Evolutionary conservation across 2,113 vertebrate species (phyloP).

Genomic region (Psammodynastes pulverulentus): DNA sequence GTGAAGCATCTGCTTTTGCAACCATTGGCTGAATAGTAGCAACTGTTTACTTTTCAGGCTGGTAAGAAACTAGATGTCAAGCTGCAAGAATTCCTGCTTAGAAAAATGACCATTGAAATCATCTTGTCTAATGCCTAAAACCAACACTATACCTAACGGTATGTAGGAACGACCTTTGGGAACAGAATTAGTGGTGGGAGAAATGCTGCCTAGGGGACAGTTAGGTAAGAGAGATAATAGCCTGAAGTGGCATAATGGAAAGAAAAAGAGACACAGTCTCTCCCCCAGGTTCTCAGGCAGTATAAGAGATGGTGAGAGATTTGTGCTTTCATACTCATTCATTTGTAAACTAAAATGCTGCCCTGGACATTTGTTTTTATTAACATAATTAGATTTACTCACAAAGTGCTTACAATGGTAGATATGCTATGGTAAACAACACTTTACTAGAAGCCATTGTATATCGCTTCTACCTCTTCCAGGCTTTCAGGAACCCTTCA

Average conservation of each 20-base stretch:
- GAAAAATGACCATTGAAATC: background rate
- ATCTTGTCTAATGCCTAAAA: background rate
- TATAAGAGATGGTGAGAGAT: background rate
- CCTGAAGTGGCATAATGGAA: background rate
- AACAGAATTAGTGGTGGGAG: background rate
- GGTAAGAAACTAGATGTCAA: background rate
- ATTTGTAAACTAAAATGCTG: background rate
- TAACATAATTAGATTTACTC: background rate
- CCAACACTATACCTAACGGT: background rate
- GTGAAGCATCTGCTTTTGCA: background rate
- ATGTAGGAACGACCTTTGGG: background rate
- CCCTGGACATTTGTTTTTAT: background rate
- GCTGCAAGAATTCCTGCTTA: background rate
- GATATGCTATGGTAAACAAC: background rate
- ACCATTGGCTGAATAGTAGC: background rate
- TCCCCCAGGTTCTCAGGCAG: background rate
- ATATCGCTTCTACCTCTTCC: background rate
- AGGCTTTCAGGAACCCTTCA: too few species aligned
- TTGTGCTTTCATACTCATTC: background rate
- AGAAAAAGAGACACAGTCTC: background rate
- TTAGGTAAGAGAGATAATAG: background rate
- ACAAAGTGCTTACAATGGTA: background rate
- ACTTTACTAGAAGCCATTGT: background rate
- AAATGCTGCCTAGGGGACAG: background rate
- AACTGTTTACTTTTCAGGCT: background rate